Evolutionary conservation across 2,888 invertebrate genomes (phyloP).

Genomic region (Herminia tarsipennalis): DNA sequence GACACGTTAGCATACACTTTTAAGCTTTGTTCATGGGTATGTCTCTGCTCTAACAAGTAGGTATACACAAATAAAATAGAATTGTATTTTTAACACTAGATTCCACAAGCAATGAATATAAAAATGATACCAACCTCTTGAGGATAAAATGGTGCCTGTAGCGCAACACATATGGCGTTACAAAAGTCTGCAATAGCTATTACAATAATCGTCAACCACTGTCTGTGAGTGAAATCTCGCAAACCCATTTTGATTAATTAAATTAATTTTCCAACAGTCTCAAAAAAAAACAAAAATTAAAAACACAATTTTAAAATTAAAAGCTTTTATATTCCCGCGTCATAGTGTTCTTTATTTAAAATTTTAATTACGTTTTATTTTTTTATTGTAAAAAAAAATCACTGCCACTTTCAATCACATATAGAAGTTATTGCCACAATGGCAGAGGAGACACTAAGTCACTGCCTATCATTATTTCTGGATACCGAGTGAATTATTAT

Average conservation of each 20-base stretch:
- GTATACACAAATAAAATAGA: too few species aligned
- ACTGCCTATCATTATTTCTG: constrained; percentile 51
- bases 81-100: too few species aligned
- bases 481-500: constrained; percentile 54
- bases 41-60: too few species aligned
- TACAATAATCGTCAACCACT: constrained; percentile 91
- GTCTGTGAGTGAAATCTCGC: constrained; percentile 88
- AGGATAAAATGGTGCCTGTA: constrained; percentile 95
- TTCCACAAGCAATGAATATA: not conserved
- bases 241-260: constrained; percentile 78
- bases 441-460: constrained; percentile 58
- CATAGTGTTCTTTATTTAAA: constrained; percentile 10
- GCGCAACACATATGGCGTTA: constrained; percentile 93
- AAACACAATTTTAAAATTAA: constrained; percentile 10
- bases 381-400: constrained; percentile 12
- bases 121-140: constrained; percentile 87
- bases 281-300: not conserved
- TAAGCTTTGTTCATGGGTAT: too few species aligned
- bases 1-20: too few species aligned
- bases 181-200: constrained; percentile 94
- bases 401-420: constrained; percentile 58
- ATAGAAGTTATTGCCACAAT: constrained; percentile 48
- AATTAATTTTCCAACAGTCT: too few species aligned
- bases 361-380: not conserved
- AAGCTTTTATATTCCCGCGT: constrained; percentile 1